Evolutionary conservation across 1,140 invertebrate species (phyloP).

Genomic region (Drosophila tani): DNA sequence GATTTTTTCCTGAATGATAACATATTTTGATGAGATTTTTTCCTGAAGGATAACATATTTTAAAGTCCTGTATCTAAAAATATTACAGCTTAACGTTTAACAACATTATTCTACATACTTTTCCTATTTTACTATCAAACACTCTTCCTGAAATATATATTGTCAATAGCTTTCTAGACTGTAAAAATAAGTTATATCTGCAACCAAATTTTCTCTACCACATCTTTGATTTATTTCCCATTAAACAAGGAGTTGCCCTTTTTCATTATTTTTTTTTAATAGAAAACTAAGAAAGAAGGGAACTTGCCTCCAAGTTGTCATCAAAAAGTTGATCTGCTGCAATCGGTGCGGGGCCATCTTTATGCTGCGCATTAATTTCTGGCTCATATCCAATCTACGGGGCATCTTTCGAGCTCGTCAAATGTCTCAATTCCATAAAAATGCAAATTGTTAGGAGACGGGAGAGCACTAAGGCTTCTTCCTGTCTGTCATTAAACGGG

Average conservation of each 20-base stretch:
- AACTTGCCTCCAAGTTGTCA: slow-evolving; percentile 24
- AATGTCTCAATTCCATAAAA: slow-evolving; percentile 78
- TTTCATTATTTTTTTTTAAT: background rate
- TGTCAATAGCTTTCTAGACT: no score
- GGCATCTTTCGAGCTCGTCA: slow-evolving; percentile 64
- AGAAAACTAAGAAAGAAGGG: background rate
- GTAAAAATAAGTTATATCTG: no score
- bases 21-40: no score
- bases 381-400: slow-evolving; percentile 50
- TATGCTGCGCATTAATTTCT: slow-evolving; percentile 74
- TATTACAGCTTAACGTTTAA: no score
- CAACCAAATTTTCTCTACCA: background rate
- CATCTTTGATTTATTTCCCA: background rate
- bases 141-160: no score
- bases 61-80: no score
- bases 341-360: slow-evolving; percentile 60
- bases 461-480: slow-evolving; percentile 59
- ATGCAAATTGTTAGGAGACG: slow-evolving; percentile 68
- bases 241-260: background rate
- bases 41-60: no score
- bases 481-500: slow-evolving; percentile 59
- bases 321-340: slow-evolving; percentile 63
- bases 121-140: no score
- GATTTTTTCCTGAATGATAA: no score
- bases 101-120: no score